Conservation (phyloP, 1,140 invertebrate species). For the Dendroctonus valens region DNA sequence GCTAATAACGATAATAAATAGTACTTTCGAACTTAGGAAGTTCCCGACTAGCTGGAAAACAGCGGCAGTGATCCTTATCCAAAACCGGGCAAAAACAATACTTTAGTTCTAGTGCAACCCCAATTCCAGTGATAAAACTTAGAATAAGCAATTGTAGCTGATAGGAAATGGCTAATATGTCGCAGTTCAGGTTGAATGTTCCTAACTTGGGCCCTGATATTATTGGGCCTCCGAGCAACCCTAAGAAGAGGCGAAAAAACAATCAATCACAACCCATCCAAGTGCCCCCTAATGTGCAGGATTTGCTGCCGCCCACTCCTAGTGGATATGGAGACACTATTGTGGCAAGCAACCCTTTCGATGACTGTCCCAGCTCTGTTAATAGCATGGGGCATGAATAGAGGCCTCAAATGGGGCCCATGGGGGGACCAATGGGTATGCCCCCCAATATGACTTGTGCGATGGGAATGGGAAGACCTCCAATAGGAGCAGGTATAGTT, state of each 20-base stretch:
- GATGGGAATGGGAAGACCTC: conserved; percentile 60
- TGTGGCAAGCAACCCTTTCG: conserved; percentile 92
- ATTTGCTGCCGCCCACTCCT: conserved; percentile 78
- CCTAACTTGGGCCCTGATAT: conserved; percentile 59
- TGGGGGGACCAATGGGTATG: conserved; percentile 51
- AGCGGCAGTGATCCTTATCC: too few species aligned
- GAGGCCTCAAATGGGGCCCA: conserved; percentile 50
- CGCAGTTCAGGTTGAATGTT: conserved; percentile 66
- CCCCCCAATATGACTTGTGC: conserved; percentile 41
- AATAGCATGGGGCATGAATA: conserved; percentile 63
- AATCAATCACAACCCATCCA: conserved; percentile 56
- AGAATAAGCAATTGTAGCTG: conserved; percentile 34
- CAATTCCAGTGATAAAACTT: conserved; percentile 26
- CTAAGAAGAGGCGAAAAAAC: conserved; percentile 68
- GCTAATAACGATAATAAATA: too few species aligned
- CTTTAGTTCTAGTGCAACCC: conserved; percentile 22
- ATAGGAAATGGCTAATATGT: conserved; percentile 65
- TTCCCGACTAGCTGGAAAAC: too few species aligned
- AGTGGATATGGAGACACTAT: conserved; percentile 90
- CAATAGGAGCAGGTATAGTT: conserved; percentile 50
- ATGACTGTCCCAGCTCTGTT: conserved; percentile 78
- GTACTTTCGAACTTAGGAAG: too few species aligned
- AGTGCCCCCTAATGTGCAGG: conserved; percentile 66
- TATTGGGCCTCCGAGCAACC: conserved; percentile 65
- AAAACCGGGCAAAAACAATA: too few species aligned